These are phyloP conservation scores for Kryphioiulus occultus DNA, from an alignment of 2,888 invertebrate species.

Conservation along the genomic window DNA sequence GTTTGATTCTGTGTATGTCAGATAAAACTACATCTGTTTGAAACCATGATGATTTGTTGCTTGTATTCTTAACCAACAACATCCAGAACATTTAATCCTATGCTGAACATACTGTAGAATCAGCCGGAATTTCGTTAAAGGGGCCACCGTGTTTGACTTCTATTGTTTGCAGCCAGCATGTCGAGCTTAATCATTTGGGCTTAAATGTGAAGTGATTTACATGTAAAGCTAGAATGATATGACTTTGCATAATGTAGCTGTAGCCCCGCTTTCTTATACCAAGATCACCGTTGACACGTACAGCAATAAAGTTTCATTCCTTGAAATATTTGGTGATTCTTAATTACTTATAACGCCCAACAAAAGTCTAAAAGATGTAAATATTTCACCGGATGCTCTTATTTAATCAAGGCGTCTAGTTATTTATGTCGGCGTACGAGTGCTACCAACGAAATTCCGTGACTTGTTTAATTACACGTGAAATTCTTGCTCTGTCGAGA, in stretches of 20 bases:
- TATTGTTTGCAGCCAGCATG: not conserved
- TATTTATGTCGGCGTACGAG: not conserved
- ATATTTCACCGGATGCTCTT: not conserved
- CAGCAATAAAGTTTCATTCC: not conserved
- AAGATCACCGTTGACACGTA: not conserved
- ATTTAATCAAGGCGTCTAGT: not conserved
- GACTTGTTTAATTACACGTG: not conserved
- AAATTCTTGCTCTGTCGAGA: not conserved
- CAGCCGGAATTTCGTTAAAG: not conserved
- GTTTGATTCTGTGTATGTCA: not conserved
- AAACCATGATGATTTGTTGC: not conserved
- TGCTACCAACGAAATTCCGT: not conserved
- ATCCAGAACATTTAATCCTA: not conserved
- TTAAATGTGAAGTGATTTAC: not conserved
- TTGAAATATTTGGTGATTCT: not conserved
- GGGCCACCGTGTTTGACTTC: not conserved
- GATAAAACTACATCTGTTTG: not conserved
- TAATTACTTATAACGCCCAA: not conserved
- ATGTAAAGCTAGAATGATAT: not conserved
- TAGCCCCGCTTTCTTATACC: not conserved
- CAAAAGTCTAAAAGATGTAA: not conserved
- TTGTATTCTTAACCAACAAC: not conserved
- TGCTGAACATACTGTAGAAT: not conserved
- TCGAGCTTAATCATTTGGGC: not conserved
- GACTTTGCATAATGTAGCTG: not conserved